Evolutionary conservation across 1,140 invertebrate genomes (phyloP).

Genomic region (Lysiphlebus fabarum): DNA sequence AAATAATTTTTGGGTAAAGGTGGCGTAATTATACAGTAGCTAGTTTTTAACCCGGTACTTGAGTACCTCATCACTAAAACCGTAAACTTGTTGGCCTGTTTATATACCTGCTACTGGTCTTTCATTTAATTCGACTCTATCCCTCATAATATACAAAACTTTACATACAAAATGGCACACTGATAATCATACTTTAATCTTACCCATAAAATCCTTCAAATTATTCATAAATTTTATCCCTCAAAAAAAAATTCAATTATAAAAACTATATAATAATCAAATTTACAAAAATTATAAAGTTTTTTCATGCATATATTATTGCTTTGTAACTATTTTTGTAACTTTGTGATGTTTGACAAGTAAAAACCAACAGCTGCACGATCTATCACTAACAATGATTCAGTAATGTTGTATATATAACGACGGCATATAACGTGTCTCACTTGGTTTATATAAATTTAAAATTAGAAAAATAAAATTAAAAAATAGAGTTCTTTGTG

Average conservation of each 20-base stretch:
- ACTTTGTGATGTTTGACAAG: slow-evolving; percentile 42
- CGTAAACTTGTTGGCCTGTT: slow-evolving; percentile 46
- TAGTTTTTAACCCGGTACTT: slow-evolving; percentile 34
- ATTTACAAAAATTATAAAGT: not conserved
- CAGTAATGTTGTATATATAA: slow-evolving; percentile 47
- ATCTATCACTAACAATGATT: slow-evolving; percentile 54
- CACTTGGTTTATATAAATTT: slow-evolving; percentile 43
- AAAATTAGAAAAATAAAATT: slow-evolving; percentile 26
- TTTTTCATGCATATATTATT: slow-evolving; percentile 41
- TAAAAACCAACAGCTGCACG: slow-evolving; percentile 44
- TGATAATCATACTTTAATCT: slow-evolving; percentile 20
- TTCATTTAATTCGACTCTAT: slow-evolving; percentile 48
- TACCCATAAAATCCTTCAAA: not conserved
- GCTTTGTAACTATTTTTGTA: slow-evolving; percentile 47
- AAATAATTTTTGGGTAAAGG: slow-evolving; percentile 33
- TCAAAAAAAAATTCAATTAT: too few species aligned
- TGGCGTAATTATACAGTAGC: slow-evolving; percentile 55
- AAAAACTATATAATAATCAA: not conserved
- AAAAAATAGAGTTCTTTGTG: too few species aligned
- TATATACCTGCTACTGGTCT: slow-evolving; percentile 48
- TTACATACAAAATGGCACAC: slow-evolving; percentile 39
- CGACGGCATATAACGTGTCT: slow-evolving; percentile 29
- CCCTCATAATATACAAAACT: slow-evolving; percentile 44
- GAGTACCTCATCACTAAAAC: slow-evolving; percentile 38
- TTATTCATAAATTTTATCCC: not conserved